Base-by-base conservation (phyloP, 2,797 vertebrate genomes). In the Luscinia luscinia region DNA sequence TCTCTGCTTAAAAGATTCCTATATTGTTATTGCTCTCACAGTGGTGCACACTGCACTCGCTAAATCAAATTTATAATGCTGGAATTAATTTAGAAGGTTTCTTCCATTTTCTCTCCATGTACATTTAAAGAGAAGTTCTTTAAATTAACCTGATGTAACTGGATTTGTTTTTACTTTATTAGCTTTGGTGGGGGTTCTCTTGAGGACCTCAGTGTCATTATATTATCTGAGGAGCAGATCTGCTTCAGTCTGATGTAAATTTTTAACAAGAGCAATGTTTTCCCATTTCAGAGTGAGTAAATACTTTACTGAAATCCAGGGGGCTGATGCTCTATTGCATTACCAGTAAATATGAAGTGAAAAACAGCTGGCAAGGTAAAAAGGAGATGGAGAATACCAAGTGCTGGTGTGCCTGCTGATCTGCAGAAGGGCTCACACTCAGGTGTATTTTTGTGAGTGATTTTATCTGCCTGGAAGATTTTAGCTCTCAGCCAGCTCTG, bases 81-180 rank as follows among this genome's bases (percentile, higher is more conserved):
- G 67, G 84, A 94, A 95, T 94, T 96, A 94, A 93, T 94, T 94
- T 94, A 89, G 78, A 81, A 77, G 34, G 34, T 84, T 95, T 92
- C 85, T 87, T 87, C 90, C 82, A 66, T 85, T 87, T 92, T 90
- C 62, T 92, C 52, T 76, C 76, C 51, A 68, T 11, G 40, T 93
- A 70, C 69, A 49, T 84, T 94, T 87, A 58, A 96, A 95, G 78
- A 92, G 66, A 87, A 95, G 78, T 95, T 94, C 81, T 92, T 89
- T 92, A 94, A 94, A 95, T 97, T 95, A 96, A 91, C 91, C 91
- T 90, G 79, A 87, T 90, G 73, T 96, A 95, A 95, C 95, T 75
- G 79, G 89, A 92, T 96, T 96, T 96, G 94, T 93, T 96, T 96
- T 96, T 79, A 28, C 73, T 93, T 96, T 88, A 95, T 94, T 94